Percentiles rank a stretch among this genome's conserved stretches.
Evolutionary conservation across 2,113 vertebrate species (phyloP).

Genomic region (Phocoena sinus): DNA sequence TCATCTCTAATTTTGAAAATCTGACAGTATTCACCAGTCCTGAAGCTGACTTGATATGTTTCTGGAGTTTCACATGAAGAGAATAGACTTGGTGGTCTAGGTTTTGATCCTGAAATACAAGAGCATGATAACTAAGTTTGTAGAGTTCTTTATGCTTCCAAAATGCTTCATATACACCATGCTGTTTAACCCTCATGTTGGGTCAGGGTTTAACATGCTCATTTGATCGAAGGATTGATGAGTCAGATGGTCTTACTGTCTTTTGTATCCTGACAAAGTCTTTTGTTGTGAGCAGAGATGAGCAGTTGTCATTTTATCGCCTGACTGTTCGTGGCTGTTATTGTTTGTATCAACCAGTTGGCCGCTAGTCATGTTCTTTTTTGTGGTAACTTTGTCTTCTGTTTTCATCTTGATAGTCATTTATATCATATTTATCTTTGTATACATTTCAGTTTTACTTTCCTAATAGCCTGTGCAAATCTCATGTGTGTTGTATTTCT

Average conservation of each 20-base stretch:
- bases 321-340: not conserved
- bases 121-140: not conserved
- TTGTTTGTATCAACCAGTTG: not conserved
- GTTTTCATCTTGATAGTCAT: conserved; percentile 20
- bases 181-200: not conserved
- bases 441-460: not conserved
- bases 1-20: conserved; percentile 19
- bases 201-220: not conserved
- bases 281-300: not conserved
- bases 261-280: not conserved
- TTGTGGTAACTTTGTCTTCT: not conserved
- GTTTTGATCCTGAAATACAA: not conserved
- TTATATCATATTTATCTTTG: not conserved
- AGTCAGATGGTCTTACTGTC: not conserved
- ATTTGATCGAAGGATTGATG: not conserved
- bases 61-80: not conserved
- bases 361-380: not conserved
- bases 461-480: not conserved
- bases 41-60: not conserved
- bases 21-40: not conserved
- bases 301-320: not conserved
- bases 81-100: not conserved
- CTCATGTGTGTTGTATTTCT: not conserved
- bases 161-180: not conserved
- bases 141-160: not conserved